These are phyloP conservation scores for Phaethon lepturus DNA, from an alignment of 2,113 vertebrate species.

Conservation along the genomic window DNA sequence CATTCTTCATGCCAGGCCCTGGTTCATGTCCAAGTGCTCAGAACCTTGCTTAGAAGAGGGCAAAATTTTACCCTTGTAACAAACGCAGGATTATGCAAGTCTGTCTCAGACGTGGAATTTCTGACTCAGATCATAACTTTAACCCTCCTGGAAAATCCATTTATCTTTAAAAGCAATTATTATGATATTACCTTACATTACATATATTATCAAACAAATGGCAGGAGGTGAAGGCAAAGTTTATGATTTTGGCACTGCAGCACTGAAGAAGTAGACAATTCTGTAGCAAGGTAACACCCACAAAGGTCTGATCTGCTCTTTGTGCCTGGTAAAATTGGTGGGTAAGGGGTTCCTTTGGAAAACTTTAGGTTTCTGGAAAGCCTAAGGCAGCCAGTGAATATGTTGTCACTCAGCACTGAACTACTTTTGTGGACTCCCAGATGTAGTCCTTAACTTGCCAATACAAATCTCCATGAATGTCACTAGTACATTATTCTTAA, in stretches of 20 bases:
- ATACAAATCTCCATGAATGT: background rate
- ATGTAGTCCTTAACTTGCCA: background rate
- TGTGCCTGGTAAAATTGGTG: background rate
- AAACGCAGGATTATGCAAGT: background rate
- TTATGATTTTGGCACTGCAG: background rate
- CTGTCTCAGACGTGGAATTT: background rate
- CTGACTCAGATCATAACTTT: background rate
- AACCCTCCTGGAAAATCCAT: background rate
- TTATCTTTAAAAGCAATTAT: background rate
- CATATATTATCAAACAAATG: background rate
- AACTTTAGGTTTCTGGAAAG: background rate
- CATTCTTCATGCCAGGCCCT: background rate
- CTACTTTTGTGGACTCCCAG: background rate
- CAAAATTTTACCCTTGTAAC: background rate
- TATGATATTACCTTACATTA: background rate
- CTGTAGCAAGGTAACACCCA: background rate
- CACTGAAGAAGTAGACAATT: background rate
- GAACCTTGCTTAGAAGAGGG: background rate
- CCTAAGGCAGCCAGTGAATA: background rate
- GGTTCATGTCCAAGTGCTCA: background rate
- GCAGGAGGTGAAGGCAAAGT: background rate
- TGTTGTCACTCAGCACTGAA: background rate
- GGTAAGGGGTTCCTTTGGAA: background rate
- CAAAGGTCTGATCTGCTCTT: background rate
- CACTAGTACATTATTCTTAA: background rate